Evolutionary conservation across 2,113 vertebrate species (phyloP).

Genomic region (Oophaga pumilio): DNA sequence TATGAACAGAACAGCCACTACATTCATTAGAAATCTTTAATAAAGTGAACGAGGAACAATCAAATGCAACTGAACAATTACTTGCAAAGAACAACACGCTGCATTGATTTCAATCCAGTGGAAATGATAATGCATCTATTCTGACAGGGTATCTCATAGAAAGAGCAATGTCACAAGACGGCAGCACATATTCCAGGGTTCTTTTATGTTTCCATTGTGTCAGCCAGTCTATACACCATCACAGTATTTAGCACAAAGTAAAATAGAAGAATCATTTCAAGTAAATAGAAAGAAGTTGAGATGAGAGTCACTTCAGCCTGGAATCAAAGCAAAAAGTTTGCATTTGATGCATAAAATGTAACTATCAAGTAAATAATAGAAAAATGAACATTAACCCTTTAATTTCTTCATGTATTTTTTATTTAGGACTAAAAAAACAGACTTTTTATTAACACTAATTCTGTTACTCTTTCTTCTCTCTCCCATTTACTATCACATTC

Average conservation of each 20-base stretch:
- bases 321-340: not conserved
- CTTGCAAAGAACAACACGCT: conserved; percentile 1
- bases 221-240: not conserved
- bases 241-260: not conserved
- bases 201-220: conserved; percentile 12
- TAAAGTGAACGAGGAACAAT: not conserved
- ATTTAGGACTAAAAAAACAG: too few species aligned
- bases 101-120: not conserved
- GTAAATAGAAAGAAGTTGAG: not conserved
- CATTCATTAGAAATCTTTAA: not conserved
- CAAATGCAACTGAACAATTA: not conserved
- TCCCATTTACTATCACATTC: too few species aligned
- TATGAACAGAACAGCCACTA: not conserved
- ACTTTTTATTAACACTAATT: not conserved
- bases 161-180: not conserved
- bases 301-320: too few species aligned
- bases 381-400: not conserved
- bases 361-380: not conserved
- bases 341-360: not conserved
- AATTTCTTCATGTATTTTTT: not conserved
- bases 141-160: not conserved
- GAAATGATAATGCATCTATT: conserved; percentile 6
- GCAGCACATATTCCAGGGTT: too few species aligned
- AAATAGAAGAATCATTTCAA: not conserved
- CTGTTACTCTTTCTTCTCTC: too few species aligned